Evolutionary conservation across 2,113 vertebrate species (phyloP).

Genomic region (Lepus europaeus): DNA sequence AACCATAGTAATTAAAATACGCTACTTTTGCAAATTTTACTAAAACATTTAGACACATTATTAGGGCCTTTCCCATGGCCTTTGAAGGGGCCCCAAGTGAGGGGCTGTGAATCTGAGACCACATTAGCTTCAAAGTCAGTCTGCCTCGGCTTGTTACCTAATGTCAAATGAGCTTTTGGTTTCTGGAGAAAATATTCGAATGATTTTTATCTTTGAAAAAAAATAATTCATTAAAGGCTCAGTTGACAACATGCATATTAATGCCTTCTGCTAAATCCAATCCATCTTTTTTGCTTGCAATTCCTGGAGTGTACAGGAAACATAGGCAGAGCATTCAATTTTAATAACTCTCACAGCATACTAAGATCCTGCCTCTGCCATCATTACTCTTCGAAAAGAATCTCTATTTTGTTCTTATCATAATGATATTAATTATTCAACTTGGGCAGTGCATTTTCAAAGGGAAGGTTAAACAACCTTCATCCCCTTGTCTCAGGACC

Average conservation of each 20-base stretch:
- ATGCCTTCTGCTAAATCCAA: conserved; percentile 49
- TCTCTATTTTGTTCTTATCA: conserved; percentile 73
- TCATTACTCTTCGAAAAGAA: conserved; percentile 70
- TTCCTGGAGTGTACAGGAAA: conserved; percentile 65
- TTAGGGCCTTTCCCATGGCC: not conserved
- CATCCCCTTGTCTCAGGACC: conserved; percentile 45
- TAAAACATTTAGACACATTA: conserved; percentile 25
- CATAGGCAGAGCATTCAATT: conserved; percentile 55
- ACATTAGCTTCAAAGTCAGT: conserved; percentile 38
- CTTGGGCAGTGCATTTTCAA: not conserved
- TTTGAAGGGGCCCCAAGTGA: conserved; percentile 5
- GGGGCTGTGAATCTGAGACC: not conserved
- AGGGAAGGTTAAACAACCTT: conserved; percentile 55
- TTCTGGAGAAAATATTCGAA: conserved; percentile 47
- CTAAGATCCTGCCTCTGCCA: conserved; percentile 39
- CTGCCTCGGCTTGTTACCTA: not conserved
- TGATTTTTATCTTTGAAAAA: conserved; percentile 68
- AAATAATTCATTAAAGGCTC: conserved; percentile 64
- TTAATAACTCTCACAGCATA: conserved; percentile 64
- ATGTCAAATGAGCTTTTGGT: not conserved
- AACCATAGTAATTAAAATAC: conserved; percentile 57
- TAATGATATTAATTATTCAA: conserved; percentile 77
- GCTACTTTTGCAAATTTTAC: conserved; percentile 1
- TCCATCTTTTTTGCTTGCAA: conserved; percentile 59
- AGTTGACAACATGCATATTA: conserved; percentile 64